phyloP scores from a whole-genome alignment of 2,113 vertebrate genomes.

The Aleadryas rufinucha region DNA sequence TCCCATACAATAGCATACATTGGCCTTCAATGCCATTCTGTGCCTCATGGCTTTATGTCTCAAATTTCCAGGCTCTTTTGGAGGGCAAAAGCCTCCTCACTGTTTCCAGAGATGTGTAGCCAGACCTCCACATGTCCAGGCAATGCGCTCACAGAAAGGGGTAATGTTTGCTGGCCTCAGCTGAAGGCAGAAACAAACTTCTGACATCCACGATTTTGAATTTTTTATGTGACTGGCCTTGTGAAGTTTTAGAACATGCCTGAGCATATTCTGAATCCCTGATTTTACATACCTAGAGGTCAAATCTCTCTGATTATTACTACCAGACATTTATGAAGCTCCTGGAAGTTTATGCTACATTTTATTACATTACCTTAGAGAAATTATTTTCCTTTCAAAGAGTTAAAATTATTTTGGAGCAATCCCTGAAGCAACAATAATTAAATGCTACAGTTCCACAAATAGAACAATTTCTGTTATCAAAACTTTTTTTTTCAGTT shows the following conservation, averaged over 20 bases:
- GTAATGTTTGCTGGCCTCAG: neutral
- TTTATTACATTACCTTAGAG: neutral
- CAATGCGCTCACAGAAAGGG: neutral
- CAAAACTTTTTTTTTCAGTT: neutral
- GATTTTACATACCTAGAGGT: neutral
- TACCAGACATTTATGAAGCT: neutral
- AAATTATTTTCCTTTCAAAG: neutral
- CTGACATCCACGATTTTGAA: neutral
- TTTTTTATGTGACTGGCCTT: neutral
- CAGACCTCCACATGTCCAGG: neutral
- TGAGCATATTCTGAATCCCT: neutral
- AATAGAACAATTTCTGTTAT: neutral
- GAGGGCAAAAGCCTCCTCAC: neutral
- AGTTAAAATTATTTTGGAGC: neutral
- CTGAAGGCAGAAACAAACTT: neutral
- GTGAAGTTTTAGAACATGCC: neutral
- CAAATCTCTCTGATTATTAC: neutral
- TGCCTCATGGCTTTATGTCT: accelerated
- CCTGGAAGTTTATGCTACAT: neutral
- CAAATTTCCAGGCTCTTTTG: neutral
- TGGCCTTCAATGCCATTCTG: neutral
- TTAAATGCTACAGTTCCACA: neutral
- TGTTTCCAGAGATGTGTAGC: neutral
- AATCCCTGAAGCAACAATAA: neutral
- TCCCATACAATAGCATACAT: neutral